Evolutionary conservation across 2,113 vertebrate genomes (phyloP), one percentile per base, ranked within the genome.

Genomic region (Gorsachius goisagi): DNA sequence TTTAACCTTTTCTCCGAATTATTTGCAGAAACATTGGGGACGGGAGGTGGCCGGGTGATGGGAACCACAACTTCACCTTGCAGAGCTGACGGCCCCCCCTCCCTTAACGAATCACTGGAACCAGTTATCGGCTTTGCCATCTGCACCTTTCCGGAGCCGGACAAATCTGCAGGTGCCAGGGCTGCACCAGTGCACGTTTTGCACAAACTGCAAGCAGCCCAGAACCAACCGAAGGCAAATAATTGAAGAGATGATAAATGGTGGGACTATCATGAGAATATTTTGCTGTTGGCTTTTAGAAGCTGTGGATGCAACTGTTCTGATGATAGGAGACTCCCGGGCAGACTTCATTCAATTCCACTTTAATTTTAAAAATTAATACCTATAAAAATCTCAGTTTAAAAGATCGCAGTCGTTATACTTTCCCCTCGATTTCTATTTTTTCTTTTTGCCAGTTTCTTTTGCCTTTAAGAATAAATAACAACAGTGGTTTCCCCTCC

Each of bases 101-200:
- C n/a, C n/a, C 9, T 11, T 3, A 4, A 7, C 0, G 33, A 7
- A 19, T 17, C 52, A 8, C 30, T 22, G 35, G 37, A 22, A 33
- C n/a, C 4, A 2, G 9, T 12, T 26, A 19, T 14, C 17, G 44
- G 11, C 18, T 85, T 83, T 91, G 44, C 33, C 23, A 5, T 12
- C 23, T 0, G 1, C 16, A 6, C 32, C 56, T 15, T 23, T 19
- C 49, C 2, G 0, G 6, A 53, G 22, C 20, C 9, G 58, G 60
- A 16, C 15, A 32, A 30, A 12, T 9, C 44, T 12, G 1, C 0
- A 0, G 6, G 37, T 30, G 22, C 17, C 2, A 17, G 28, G 13
- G 9, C 15, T 47, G 8, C 44, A 4, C 19, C 37, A 6, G 44
- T 1, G 30, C 20, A 3, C 21, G 52, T 9, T 19, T 16, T 32